Conservation (phyloP, 2,888 invertebrate species). For the Brachyopa scutellaris region DNA sequence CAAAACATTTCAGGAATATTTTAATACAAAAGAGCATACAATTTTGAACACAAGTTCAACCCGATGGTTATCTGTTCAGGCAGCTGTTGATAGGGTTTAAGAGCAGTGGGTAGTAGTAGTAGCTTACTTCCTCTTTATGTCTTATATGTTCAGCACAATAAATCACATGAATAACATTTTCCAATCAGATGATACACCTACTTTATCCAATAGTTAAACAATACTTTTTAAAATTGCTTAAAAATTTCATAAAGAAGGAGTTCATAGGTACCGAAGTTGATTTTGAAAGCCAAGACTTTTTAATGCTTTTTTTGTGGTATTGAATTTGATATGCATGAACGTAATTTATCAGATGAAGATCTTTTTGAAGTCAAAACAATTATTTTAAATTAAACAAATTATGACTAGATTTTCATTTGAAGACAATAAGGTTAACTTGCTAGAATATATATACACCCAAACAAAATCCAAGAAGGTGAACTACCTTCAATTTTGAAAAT, state of each 20-base stretch:
- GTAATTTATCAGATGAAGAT: conserved; percentile 6
- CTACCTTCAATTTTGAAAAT: conserved; percentile 6
- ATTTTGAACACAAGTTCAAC: no score
- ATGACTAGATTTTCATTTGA: conserved; percentile 24
- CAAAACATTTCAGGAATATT: no score
- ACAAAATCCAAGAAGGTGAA: conserved; percentile 19
- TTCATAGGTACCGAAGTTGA: conserved; percentile 16
- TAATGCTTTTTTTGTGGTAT: conserved; percentile 34
- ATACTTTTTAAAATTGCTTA: no score
- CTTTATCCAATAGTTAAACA: no score
- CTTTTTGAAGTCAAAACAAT: conserved; percentile 16
- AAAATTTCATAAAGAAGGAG: conserved; percentile 40
- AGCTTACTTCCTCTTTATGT: conserved; percentile 35
- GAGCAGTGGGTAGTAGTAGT: no score
- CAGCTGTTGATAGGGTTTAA: no score
- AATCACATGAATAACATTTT: conserved; percentile 38
- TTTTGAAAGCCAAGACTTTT: conserved; percentile 7
- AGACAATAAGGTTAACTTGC: background rate
- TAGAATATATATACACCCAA: conserved; percentile 33
- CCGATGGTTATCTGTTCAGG: no score
- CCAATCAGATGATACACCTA: conserved; percentile 23
- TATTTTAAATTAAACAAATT: conserved; percentile 27
- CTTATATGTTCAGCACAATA: conserved; percentile 14
- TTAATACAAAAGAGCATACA: no score
- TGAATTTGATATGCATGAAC: conserved; percentile 28